Percentiles rank a stretch among this genome's conserved stretches.
Conservation (phyloP, 2,797 vertebrate species). For the Zenarchopterus dispar region DNA sequence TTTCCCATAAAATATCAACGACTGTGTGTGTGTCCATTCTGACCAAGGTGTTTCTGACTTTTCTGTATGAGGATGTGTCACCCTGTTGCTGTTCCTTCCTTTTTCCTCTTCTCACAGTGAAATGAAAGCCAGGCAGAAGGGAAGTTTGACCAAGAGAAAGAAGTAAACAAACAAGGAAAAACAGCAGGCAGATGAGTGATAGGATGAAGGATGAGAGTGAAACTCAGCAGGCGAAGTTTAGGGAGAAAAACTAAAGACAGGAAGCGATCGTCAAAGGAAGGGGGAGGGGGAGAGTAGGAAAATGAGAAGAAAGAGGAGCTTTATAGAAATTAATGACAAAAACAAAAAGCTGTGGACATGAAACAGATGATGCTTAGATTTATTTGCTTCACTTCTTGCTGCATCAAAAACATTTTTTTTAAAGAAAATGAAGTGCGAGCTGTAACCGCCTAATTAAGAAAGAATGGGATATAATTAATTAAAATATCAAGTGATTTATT, state of each 20-base stretch:
- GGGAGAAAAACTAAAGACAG: slow-evolving; percentile 32
- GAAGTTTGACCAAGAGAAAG: slow-evolving; percentile 23
- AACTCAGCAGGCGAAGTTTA: slow-evolving; percentile 50
- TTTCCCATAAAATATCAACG: neutral
- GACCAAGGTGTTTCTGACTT: slow-evolving; percentile 28
- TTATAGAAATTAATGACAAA: slow-evolving; percentile 34
- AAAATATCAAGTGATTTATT: slow-evolving; percentile 38
- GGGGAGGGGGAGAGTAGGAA: slow-evolving; percentile 29
- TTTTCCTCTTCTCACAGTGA: slow-evolving; percentile 36
- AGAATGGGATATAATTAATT: slow-evolving; percentile 61
- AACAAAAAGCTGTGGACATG: slow-evolving; percentile 34
- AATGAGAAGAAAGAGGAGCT: slow-evolving; percentile 51
- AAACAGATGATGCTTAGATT: slow-evolving; percentile 41
- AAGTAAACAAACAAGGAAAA: slow-evolving; percentile 48
- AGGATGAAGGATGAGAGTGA: slow-evolving; percentile 30
- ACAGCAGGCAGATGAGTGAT: slow-evolving; percentile 51
- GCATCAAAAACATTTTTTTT: slow-evolving; percentile 55
- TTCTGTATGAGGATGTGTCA: slow-evolving; percentile 42
- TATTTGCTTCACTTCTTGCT: slow-evolving; percentile 14
- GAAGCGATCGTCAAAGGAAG: slow-evolving; percentile 62
- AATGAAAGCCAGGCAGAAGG: slow-evolving; percentile 45
- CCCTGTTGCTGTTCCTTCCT: slow-evolving; percentile 45
- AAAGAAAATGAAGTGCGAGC: slow-evolving; percentile 48
- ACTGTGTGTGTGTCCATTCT: slow-evolving; percentile 2
- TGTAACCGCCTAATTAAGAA: slow-evolving; percentile 36